Percentiles rank a stretch among this genome's conserved stretches.
Conservation (phyloP, 2,888 invertebrate genomes). For the Drosophila peninsularis region DNA sequence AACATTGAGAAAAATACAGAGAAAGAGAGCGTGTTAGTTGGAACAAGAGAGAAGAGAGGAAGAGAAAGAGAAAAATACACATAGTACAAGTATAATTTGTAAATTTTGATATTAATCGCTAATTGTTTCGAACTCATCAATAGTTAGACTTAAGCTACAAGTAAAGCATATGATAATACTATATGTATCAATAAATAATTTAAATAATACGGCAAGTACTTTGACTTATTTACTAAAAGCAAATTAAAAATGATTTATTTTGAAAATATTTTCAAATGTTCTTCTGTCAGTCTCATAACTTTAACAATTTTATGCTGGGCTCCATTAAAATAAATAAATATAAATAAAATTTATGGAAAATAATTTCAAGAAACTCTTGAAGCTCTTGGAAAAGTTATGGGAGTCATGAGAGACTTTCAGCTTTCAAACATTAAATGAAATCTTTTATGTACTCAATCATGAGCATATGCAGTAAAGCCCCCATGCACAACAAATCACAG, state of each 20-base stretch:
- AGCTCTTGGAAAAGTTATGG: neutral
- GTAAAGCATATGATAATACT: neutral
- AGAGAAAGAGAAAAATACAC: constrained; percentile 70
- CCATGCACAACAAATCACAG: constrained; percentile 24
- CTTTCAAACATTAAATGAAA: too few species aligned
- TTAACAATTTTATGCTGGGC: too few species aligned
- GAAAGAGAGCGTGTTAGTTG: constrained; percentile 51
- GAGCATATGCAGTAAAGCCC: constrained; percentile 1
- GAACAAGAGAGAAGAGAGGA: constrained; percentile 43
- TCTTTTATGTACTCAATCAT: neutral
- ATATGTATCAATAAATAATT: neutral
- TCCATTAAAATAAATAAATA: neutral
- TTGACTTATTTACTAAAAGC: too few species aligned
- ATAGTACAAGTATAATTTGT: constrained; percentile 83
- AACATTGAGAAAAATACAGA: constrained; percentile 44
- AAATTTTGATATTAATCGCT: constrained; percentile 64
- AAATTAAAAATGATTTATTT: too few species aligned
- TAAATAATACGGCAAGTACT: neutral
- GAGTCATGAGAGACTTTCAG: neutral
- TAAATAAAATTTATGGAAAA: neutral
- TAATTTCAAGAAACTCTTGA: neutral
- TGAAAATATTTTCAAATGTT: too few species aligned
- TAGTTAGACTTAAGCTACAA: constrained; percentile 9
- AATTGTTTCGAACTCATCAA: constrained; percentile 7
- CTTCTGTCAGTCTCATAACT: too few species aligned